phyloP scores from a whole-genome alignment of 1,140 invertebrate genomes.

The Pectinophora gossypiella region DNA sequence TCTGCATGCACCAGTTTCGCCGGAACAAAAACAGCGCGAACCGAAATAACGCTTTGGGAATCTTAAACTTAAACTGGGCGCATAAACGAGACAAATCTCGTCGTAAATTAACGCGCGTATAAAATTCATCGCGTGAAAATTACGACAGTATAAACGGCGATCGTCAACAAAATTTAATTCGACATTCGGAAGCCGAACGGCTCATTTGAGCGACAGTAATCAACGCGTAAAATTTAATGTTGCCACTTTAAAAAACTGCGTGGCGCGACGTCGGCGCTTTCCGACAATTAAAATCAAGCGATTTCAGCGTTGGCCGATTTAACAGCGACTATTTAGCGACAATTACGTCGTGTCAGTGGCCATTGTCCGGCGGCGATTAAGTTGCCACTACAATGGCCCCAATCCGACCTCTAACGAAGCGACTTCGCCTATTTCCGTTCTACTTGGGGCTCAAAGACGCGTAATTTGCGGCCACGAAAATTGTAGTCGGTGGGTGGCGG shows the following conservation, averaged over 20 bases:
- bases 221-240: slow-evolving; percentile 44
- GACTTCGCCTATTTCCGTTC: slow-evolving; percentile 60
- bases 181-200: slow-evolving; percentile 39
- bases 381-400: slow-evolving; percentile 50
- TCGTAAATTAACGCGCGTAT: slow-evolving; percentile 27
- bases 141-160: slow-evolving; percentile 45
- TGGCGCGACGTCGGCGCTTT: background rate
- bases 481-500: slow-evolving; percentile 46
- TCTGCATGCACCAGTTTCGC: slow-evolving; percentile 40
- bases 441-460: slow-evolving; percentile 59
- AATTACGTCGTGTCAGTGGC: slow-evolving; percentile 61
- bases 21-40: no score
- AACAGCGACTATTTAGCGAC: slow-evolving; percentile 58
- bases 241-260: slow-evolving; percentile 21
- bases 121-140: slow-evolving; percentile 50
- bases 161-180: slow-evolving; percentile 52
- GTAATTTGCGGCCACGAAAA: slow-evolving; percentile 67
- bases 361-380: slow-evolving; percentile 62
- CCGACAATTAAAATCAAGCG: slow-evolving; percentile 48
- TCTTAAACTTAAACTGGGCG: background rate
- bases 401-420: slow-evolving; percentile 67
- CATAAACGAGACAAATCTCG: slow-evolving; percentile 16
- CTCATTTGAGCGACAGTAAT: slow-evolving; percentile 53
- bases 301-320: slow-evolving; percentile 39
- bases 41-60: background rate